Conservation (phyloP, 2,797 vertebrate species). For the Podarcis siculus region DNA sequence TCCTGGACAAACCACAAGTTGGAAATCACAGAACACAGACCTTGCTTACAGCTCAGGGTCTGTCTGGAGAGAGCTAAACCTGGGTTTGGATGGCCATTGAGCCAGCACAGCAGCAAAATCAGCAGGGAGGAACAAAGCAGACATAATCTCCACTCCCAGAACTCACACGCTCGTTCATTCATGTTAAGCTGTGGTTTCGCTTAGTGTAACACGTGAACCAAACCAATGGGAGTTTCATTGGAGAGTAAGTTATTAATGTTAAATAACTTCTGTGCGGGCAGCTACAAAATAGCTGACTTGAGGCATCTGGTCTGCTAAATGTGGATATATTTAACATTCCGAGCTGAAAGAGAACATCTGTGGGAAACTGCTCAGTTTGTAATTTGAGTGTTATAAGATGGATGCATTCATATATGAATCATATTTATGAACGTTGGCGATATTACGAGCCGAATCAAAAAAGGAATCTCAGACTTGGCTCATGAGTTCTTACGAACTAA, state of each 20-base stretch:
- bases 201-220: too few relatives aligned
- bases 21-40: too few relatives aligned
- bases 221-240: not conserved
- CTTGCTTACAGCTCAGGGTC: too few relatives aligned
- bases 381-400: not conserved
- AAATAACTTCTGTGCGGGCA: not conserved
- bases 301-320: not conserved
- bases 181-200: too few relatives aligned
- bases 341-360: not conserved
- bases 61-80: too few relatives aligned
- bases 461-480: not conserved
- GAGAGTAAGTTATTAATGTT: not conserved
- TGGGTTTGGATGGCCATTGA: too few relatives aligned
- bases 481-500: not conserved
- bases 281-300: not conserved
- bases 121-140: too few relatives aligned
- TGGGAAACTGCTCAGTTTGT: not conserved
- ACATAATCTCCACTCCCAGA: too few relatives aligned
- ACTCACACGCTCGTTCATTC: too few relatives aligned
- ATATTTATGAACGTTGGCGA: not conserved
- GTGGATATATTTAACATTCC: not conserved
- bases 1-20: too few relatives aligned
- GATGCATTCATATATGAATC: not conserved
- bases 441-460: not conserved
- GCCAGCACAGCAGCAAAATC: too few relatives aligned